Base-by-base conservation (phyloP, 1,140 invertebrate species). In the Drosophila subpulchrella region DNA sequence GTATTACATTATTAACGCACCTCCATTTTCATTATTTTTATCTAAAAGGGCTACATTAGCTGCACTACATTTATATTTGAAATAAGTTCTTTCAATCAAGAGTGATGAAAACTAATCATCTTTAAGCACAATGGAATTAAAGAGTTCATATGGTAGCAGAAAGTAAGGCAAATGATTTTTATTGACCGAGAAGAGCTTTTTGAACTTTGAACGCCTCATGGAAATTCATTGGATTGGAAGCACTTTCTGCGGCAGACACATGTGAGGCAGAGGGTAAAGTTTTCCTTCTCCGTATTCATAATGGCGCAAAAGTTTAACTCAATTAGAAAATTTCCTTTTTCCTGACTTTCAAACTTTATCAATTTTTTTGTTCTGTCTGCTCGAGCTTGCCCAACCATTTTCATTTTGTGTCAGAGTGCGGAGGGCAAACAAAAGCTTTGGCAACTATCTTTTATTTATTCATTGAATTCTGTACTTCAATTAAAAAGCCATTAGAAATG, bases 381-480 rank as follows among this genome's bases (percentile, higher is more conserved):
- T 24, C 7, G 56, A 36, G 42, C 55, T 62, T 54, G 3, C 34
- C 20, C 13, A 20, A 39, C 47, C 50, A 56, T 42, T 56, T 63
- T 50, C 32, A 32, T 13, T 48, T 46, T 48, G 34, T 15, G 20
- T 20, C 12, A 10, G 27, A 34, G 27, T 38, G 11, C 15, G 27
- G 24, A 32, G 51, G 30, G 36, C 41, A 67, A 58, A 77, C 57
- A 63, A 80, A 32, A 50, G 58, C 60, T 61, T 72, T 66, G 62
- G 42, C 50, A 63, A 79, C 75, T 79, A 83, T 73, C 81, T 84
- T 38, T 84, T 84, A 81, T 81, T 86, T 86, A 86, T 86, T 86
- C 82, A 86, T 72, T 78, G 82, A 86, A 75, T 86, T 86, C 73
- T 78, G 61, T 75, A 68, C 78, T 86, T 86, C 78, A 86, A 86